Conservation (phyloP, 2,888 invertebrate genomes). For the Heteromyza rotundicornis region DNA sequence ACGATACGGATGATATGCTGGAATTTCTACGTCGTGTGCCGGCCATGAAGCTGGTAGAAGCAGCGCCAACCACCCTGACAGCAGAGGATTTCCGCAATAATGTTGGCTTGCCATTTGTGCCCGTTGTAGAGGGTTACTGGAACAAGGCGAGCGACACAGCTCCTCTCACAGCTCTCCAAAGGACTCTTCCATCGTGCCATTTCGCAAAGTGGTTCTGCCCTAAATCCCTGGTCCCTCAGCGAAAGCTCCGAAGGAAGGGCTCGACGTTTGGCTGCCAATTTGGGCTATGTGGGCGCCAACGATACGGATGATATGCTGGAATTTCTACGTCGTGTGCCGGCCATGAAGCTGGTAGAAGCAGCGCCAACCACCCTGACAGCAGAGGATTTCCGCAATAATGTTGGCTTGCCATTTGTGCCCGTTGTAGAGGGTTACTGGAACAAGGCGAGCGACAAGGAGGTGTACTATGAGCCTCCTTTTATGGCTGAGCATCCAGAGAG, state of each 20-base stretch:
- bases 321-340: slow-evolving; percentile 67
- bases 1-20: slow-evolving; percentile 64
- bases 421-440: slow-evolving; percentile 64
- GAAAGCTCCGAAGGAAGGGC: slow-evolving; percentile 65
- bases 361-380: slow-evolving; percentile 65
- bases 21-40: slow-evolving; percentile 68
- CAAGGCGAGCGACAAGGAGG: slow-evolving; percentile 44
- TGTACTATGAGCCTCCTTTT: slow-evolving; percentile 63
- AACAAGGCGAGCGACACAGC: slow-evolving; percentile 56
- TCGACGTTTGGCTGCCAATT: slow-evolving; percentile 66
- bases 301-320: slow-evolving; percentile 67
- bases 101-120: slow-evolving; percentile 69
- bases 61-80: slow-evolving; percentile 65
- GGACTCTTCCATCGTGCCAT: slow-evolving; percentile 71
- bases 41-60: slow-evolving; percentile 67
- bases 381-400: slow-evolving; percentile 67
- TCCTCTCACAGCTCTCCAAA: slow-evolving; percentile 66
- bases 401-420: slow-evolving; percentile 69
- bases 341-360: slow-evolving; percentile 68
- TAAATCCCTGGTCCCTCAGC: slow-evolving; percentile 70
- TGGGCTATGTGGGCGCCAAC: slow-evolving; percentile 67
- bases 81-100: slow-evolving; percentile 67
- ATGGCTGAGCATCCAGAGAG: slow-evolving; percentile 65
- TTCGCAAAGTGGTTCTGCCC: slow-evolving; percentile 68
- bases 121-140: slow-evolving; percentile 65